Percentiles rank a stretch among this genome's conserved stretches.
Conservation (phyloP, 2,113 vertebrate genomes). For the Microcebus murinus region DNA sequence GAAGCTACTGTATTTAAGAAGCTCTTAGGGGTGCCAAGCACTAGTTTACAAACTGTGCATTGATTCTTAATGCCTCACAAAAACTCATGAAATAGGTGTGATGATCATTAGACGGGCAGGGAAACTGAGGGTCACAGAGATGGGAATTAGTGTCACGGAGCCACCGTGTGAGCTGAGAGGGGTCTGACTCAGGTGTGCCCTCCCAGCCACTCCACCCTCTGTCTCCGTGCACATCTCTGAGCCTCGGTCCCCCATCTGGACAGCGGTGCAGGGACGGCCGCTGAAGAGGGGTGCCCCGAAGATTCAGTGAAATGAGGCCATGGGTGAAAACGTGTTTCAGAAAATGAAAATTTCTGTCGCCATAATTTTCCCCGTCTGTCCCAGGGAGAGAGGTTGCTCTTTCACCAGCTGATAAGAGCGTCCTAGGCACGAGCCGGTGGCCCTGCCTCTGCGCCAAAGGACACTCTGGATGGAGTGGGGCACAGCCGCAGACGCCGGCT, state of each 20-base stretch:
- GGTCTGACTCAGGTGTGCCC: background rate
- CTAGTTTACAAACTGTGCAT: background rate
- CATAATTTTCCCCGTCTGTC: background rate
- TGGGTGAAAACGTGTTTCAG: rapidly evolving
- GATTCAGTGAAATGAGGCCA: background rate
- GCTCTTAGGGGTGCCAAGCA: background rate
- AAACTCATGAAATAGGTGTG: background rate
- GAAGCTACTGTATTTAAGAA: background rate
- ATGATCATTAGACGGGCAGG: background rate
- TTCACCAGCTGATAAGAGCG: background rate
- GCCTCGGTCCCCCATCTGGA: background rate
- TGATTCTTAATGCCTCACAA: background rate
- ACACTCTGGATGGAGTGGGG: background rate
- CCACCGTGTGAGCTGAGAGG: rapidly evolving
- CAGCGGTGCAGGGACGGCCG: background rate
- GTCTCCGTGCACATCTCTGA: rapidly evolving
- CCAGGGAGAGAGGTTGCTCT: background rate
- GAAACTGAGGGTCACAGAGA: background rate
- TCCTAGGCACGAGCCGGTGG: rapidly evolving
- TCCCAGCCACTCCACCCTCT: rapidly evolving
- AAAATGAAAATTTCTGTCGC: background rate
- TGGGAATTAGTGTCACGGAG: rapidly evolving
- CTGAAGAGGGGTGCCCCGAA: background rate
- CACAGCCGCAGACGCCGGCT: background rate
- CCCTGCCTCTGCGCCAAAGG: background rate